A percentile compares a stretch with the other conserved stretches of the same genome.
Evolutionary conservation across 2,113 vertebrate genomes (phyloP).

Genomic region (Pogonocichla stellata): DNA sequence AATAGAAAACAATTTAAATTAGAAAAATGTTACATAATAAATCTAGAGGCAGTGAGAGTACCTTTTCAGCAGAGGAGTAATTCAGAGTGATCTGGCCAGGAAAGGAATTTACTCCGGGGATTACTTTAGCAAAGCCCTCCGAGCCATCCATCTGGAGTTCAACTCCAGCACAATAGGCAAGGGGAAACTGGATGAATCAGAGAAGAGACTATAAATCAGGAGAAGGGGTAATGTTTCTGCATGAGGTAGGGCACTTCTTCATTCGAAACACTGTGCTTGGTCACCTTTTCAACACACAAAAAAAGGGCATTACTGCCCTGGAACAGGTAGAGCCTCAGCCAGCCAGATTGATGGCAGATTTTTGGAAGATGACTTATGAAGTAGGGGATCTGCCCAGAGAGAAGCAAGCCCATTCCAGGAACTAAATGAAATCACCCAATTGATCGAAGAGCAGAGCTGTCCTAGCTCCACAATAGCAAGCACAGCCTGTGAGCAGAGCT

Average conservation of each 20-base stretch:
- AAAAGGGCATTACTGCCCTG: neutral
- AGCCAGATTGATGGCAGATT: neutral
- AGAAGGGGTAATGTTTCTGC: neutral
- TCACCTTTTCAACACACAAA: neutral
- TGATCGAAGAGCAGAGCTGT: neutral
- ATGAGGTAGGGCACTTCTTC: neutral
- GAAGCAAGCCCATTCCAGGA: neutral
- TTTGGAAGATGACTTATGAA: neutral
- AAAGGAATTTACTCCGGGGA: slow-evolving; percentile 51
- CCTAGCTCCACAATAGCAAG: neutral
- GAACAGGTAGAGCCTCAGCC: neutral
- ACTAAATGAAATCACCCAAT: neutral
- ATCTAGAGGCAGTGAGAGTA: slow-evolving; percentile 37
- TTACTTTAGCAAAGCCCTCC: neutral
- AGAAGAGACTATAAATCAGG: neutral
- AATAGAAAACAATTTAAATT: slow-evolving; percentile 29
- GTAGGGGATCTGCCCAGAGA: neutral
- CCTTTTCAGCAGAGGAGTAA: slow-evolving; percentile 47
- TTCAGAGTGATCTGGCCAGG: slow-evolving; percentile 2
- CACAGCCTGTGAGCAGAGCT: neutral
- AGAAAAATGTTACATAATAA: slow-evolving; percentile 45
- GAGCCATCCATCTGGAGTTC: neutral
- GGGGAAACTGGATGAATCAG: neutral
- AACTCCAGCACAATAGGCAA: neutral
- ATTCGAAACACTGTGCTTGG: neutral